A percentile compares a stretch with the other conserved stretches of the same genome.
Conservation (phyloP, 1,140 invertebrate genomes). For the Neuroterus valhalla region DNA sequence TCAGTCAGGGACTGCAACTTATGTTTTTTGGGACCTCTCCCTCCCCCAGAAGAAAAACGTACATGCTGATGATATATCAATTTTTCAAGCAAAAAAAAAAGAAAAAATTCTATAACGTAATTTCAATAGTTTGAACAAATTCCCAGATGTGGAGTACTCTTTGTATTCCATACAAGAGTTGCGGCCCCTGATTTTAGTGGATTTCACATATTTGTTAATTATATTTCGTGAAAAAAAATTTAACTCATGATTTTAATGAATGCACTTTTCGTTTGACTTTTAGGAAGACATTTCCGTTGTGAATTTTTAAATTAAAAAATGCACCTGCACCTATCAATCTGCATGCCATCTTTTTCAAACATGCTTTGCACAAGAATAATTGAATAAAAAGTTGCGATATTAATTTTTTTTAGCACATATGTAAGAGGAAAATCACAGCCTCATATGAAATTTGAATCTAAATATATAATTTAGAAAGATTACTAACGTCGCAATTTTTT, state of each 20-base stretch:
- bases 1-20: neutral
- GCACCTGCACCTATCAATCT: constrained; percentile 15
- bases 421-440: too few species aligned
- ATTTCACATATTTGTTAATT: neutral
- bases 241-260: too few species aligned
- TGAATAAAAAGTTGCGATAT: neutral
- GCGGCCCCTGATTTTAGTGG: neutral
- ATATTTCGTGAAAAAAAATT: too few species aligned
- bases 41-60: too few species aligned
- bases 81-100: too few species aligned
- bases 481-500: constrained; percentile 30
- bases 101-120: too few species aligned
- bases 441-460: too few species aligned
- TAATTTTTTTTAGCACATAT: neutral
- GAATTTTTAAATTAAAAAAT: constrained; percentile 4
- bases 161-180: too few species aligned
- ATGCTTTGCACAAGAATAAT: neutral
- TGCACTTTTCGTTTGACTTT: neutral
- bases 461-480: neutral
- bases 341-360: neutral
- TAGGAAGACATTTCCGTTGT: neutral
- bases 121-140: too few species aligned
- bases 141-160: too few species aligned
- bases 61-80: too few species aligned
- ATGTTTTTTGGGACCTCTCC: too few species aligned